Evolutionary conservation across 1,140 invertebrate species (phyloP).

Genomic region (Ceratosolen solmsi): DNA sequence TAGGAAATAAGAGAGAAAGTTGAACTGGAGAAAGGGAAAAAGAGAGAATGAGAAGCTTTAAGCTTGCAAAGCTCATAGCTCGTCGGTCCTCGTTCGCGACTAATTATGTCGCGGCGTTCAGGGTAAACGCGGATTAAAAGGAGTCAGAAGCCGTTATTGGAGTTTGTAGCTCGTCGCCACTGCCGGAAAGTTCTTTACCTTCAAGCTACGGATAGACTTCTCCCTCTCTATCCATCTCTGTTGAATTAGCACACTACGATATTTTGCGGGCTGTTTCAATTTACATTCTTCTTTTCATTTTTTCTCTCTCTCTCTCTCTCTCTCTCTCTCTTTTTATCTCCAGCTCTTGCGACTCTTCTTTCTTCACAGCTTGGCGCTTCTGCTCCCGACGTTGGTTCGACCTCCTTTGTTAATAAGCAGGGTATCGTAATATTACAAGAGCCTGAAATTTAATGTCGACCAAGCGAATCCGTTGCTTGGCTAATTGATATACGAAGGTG

Average conservation of each 20-base stretch:
- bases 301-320: not conserved
- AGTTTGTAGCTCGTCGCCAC: constrained; percentile 29
- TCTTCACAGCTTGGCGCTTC: not conserved
- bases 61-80: not conserved
- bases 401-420: constrained; percentile 30
- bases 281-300: constrained; percentile 20
- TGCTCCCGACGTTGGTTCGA: not conserved
- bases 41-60: not conserved
- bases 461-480: constrained; percentile 43
- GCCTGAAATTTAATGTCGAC: constrained; percentile 41
- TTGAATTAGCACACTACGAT: constrained; percentile 6
- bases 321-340: not conserved
- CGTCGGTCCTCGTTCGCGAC: constrained; percentile 57
- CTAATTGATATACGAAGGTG: constrained; percentile 45
- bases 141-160: constrained; percentile 56
- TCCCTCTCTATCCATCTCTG: not conserved
- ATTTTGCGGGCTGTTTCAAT: constrained; percentile 38
- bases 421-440: not conserved
- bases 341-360: not conserved
- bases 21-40: not conserved
- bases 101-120: constrained; percentile 72
- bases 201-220: not conserved
- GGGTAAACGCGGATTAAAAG: constrained; percentile 73
- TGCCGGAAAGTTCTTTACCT: constrained; percentile 36
- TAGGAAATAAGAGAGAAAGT: not conserved